Evolutionary conservation across 2,888 invertebrate genomes (phyloP).

Genomic region (Lypha dubia): DNA sequence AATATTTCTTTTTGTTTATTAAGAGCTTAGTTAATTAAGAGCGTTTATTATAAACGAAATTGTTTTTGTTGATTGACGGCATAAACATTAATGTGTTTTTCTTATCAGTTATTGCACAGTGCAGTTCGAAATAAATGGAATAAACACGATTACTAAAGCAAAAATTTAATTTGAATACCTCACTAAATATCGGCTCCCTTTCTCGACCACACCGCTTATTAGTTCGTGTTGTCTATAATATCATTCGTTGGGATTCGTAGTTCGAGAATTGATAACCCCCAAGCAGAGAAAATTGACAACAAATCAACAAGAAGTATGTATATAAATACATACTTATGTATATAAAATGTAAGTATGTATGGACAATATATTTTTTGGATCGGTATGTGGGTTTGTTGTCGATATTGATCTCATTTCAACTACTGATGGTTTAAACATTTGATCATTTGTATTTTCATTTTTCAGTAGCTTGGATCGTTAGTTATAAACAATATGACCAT

Average conservation of each 20-base stretch:
- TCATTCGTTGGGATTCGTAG: conserved; percentile 32
- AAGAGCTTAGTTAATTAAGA: background rate
- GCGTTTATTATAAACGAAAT: conserved; percentile 20
- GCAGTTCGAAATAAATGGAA: conserved; percentile 41
- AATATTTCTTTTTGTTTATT: conserved; percentile 8
- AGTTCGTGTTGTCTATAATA: conserved; percentile 5
- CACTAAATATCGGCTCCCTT: conserved; percentile 9
- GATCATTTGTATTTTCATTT: conserved; percentile 44
- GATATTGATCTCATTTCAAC: conserved; percentile 54
- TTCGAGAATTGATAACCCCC: conserved; percentile 69
- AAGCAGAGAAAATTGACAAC: conserved; percentile 50
- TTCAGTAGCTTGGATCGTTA: conserved; percentile 28
- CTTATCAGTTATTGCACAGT: conserved; percentile 47
- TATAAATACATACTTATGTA: too few species aligned
- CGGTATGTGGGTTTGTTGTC: conserved; percentile 30
- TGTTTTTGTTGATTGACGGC: conserved; percentile 26
- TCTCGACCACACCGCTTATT: conserved; percentile 1
- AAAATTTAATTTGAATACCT: conserved; percentile 26
- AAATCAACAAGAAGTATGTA: conserved; percentile 44
- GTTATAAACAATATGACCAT: conserved; percentile 74
- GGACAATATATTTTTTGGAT: background rate
- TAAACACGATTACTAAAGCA: conserved; percentile 28
- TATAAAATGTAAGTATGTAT: conserved; percentile 37
- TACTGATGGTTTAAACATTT: conserved; percentile 6
- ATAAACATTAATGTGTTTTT: conserved; percentile 32